Base-by-base conservation (phyloP, 2,888 invertebrate species). In the Operophtera brumata region DNA sequence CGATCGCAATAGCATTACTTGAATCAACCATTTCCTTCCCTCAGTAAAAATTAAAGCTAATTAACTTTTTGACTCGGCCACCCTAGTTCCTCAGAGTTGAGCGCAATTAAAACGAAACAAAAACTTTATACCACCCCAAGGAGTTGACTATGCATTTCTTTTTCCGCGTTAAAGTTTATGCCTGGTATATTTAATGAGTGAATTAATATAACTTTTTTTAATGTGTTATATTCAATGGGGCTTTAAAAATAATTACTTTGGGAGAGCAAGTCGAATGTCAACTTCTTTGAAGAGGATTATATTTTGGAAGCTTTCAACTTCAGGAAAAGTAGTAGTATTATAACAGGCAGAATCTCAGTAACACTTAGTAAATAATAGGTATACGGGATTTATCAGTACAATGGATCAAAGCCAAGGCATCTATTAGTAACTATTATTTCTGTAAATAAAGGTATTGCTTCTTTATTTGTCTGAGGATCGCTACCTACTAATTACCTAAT, bases 21-120 rank as follows among this genome's bases (percentile, higher is more conserved):
- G 71, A 74, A 34, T 37, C 37, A 14, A 50, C 47, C 43, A 52
- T 51, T 65, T 65, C 67, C 65, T 66, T 65, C 73, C 73, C 67
- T 64, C 77, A 75, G 78, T 84, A 79, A 86, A 84, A 86, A 86
- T 86, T 85, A 78, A 81, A 83, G 77, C 82, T 83, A 84, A 85
- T 84, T 85, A 84, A 82, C 83, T 84, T 86, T 84, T 84, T 82
- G 7, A 79, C 78, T 83, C 73, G 63, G 69, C 65, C 66, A 70
- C 70, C 66, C 71, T 73, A 40, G 45, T 52, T 41, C 46, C 51
- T 52, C 51, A 44, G 14, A 48, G 51, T 47, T 49, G 54, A 58
- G 82, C 75, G 76, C 82, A 80, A 86, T 86, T 86, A 85, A 85
- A 85, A 78, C 77, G 77, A 81, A 84, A 84, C 84, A 84, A 82